Evolutionary conservation across 2,113 vertebrate genomes (phyloP), one percentile per base, ranked within the genome.

Genomic region (Mustelus asterias): DNA sequence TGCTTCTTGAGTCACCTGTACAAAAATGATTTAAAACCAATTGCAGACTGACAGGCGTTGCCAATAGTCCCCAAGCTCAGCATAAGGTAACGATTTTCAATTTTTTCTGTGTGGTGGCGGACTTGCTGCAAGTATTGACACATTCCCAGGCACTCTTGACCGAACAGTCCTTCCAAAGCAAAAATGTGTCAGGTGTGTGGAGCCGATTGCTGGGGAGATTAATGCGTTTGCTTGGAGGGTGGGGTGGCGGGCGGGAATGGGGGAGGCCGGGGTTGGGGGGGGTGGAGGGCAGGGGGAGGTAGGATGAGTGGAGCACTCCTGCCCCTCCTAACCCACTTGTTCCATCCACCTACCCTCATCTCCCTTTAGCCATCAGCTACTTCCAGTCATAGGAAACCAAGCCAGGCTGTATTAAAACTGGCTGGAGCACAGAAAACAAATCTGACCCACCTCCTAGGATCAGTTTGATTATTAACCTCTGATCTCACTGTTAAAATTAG

Each of bases 71-170:
- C 20, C 63, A 16, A 65, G 89, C 60, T 93, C 60, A 67, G 89
- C n/a, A 65, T 93, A 93, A 93, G 65, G 89, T 93, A 65, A 65
- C 22, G 89, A 67, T 92, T 92, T 92, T 92, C 88, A 92, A 92
- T 63, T 83, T 83, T 83, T 3, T 37, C 80, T 44, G 58, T 92
- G 88, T n/a, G 58, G 29, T n/a, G 58, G 29, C 13, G 33, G 4
- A 92, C 88, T 63, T 37, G 6, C 54, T 92, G 85, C 22, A 60
- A 92, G 60, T 92, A 92, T 58, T 89, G 86, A 89, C 26, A 60
- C 13, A 33, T n/a, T 63, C 88, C 63, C 58, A 63, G 29, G 58
- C 33, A 60, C 58, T 14, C 18, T 22, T 44, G 80, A 22, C 80
- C 16, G 20, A 83, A 83, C 14, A 7, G 72, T 29, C 37, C 37